Percentiles rank a stretch among this genome's conserved stretches.
Conservation (phyloP, 2,797 vertebrate species). For the Atherinosoma microstoma region DNA sequence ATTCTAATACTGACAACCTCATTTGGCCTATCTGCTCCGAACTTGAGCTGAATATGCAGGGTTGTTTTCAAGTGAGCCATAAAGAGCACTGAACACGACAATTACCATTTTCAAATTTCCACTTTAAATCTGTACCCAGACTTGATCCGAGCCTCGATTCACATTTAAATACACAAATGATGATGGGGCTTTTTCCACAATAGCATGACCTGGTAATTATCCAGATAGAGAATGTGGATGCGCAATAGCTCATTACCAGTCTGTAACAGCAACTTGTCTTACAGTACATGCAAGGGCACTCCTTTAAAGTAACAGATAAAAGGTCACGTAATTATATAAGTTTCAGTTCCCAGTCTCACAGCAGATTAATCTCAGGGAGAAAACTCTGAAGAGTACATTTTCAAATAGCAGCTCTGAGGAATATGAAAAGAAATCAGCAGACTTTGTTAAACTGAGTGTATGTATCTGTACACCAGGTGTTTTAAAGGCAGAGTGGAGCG, state of each 20-base stretch:
- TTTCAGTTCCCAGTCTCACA: constrained; percentile 17
- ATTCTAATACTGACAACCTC: constrained; percentile 39
- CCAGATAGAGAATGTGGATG: constrained; percentile 40
- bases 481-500: not conserved
- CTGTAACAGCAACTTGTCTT: constrained; percentile 29
- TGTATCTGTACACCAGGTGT: not conserved
- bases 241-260: constrained; percentile 48
- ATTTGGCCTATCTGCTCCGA: constrained; percentile 40
- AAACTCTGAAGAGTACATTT: constrained; percentile 16
- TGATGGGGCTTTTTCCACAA: constrained; percentile 31
- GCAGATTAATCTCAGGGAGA: constrained; percentile 2
- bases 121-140: constrained; percentile 46
- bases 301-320: constrained; percentile 45
- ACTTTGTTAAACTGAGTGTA: constrained; percentile 15
- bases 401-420: constrained; percentile 14
- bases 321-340: constrained; percentile 53
- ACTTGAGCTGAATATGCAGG: constrained; percentile 48
- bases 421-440: constrained; percentile 7
- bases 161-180: constrained; percentile 44
- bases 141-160: constrained; percentile 48
- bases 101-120: constrained; percentile 61
- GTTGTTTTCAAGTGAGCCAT: constrained; percentile 40
- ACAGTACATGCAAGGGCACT: constrained; percentile 11
- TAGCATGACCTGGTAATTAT: constrained; percentile 57
- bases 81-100: constrained; percentile 51